phyloP scores from a whole-genome alignment of 2,113 vertebrate genomes.

The Salminus brasiliensis region DNA sequence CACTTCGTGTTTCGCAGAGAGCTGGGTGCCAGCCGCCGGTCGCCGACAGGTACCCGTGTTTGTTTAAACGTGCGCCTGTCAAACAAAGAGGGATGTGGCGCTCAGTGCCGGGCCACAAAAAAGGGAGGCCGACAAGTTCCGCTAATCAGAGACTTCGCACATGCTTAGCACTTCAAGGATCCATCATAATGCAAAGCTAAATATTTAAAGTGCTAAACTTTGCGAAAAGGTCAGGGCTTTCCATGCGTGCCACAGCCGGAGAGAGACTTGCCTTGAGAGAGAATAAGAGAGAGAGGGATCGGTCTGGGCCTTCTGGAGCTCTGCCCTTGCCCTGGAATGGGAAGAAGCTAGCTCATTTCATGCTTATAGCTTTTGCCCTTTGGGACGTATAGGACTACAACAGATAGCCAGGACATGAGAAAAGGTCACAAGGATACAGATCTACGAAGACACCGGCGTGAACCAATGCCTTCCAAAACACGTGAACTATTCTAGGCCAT shows the following conservation, averaged over 20 bases:
- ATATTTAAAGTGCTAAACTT: constrained; percentile 86
- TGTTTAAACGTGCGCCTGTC: constrained; percentile 82
- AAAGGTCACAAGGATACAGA: constrained; percentile 35
- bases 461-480: not conserved
- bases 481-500: not conserved
- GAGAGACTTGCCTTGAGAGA: too few relatives aligned
- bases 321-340: constrained; percentile 43
- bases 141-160: constrained; percentile 80
- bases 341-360: constrained; percentile 52
- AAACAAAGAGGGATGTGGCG: constrained; percentile 71
- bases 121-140: constrained; percentile 72
- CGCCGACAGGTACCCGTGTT: constrained; percentile 77
- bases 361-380: constrained; percentile 57
- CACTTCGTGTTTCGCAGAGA: constrained; percentile 66
- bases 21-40: constrained; percentile 64
- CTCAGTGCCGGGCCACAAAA: constrained; percentile 64
- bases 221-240: constrained; percentile 79
- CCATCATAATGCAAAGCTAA: constrained; percentile 82
- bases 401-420: not conserved
- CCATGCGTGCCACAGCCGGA: constrained; percentile 69
- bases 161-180: constrained; percentile 77
- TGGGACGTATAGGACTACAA: constrained; percentile 40
- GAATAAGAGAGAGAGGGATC: constrained; percentile 20
- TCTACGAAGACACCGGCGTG: constrained; percentile 1
- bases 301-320: constrained; percentile 1